Evolutionary conservation across 2,888 invertebrate genomes (phyloP), one percentile per base, ranked within the genome.

Genomic region (Sarcophaga carnaria): DNA sequence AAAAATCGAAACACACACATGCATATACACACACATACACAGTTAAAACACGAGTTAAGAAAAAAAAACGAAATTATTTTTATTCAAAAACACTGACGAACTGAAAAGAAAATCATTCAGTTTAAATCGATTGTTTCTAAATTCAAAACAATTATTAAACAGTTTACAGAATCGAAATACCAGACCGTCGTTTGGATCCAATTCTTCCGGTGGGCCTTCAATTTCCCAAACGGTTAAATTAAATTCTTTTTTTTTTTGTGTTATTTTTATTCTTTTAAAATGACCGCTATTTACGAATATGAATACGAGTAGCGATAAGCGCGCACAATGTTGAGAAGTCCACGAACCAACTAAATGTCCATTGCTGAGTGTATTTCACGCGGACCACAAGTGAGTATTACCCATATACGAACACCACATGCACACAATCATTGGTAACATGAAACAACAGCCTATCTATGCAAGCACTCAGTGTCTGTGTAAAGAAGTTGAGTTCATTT

Each of bases 321-420:
- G 93, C 93, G 93, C 93, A 93, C 93, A 94, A 92, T 93, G 92
- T 93, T 93, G 93, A 92, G 93, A 92, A 92, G 93, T 93, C 93
- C 93, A 92, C 93, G 93, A 93, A 92, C 92, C 92, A 93, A 94
- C 94, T 94, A 93, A 94, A 93, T 92, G 92, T 92, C 92, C 92
- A 92, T 90, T 92, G 92, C 91, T 91, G 91, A 90, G 92, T 91
- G 90, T 91, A 91, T 91, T 92, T 92, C 90, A 93, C 92, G 93
- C 93, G 93, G 94, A 93, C 93, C 93, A 88, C 83, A 84, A 87
- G 87, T 54, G 54, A 88, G 88, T 63, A 88, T 62, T 83, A 77
- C 77, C 80, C 69, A 37, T 67, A 62, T 47, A 86, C 76, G 12
- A 5, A 74, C 54, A 80, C 64, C 79, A 81, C 75, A 20, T 25